Percentiles rank a stretch among this genome's conserved stretches.
These are phyloP conservation scores for Oreonectes daqikongensis DNA, from an alignment of 2,797 vertebrate species.

Conservation along the genomic window DNA sequence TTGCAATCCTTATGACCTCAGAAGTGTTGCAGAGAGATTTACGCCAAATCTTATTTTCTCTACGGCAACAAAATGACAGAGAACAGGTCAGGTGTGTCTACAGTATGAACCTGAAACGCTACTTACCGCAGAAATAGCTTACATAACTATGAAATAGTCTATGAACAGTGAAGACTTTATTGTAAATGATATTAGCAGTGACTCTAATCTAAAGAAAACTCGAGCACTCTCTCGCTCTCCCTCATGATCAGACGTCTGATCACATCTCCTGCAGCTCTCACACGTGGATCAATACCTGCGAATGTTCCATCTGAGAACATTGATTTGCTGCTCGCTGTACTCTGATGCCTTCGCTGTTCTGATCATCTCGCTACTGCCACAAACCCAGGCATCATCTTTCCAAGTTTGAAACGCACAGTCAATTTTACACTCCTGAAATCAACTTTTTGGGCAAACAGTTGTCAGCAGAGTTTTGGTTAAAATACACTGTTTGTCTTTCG, in stretches of 20 bases:
- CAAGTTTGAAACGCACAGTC: constrained; percentile 12
- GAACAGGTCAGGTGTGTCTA: neutral
- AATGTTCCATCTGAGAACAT: constrained; percentile 44
- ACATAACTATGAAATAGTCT: neutral
- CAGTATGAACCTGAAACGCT: neutral
- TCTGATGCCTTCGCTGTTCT: constrained; percentile 4
- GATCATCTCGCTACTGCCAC: constrained; percentile 13
- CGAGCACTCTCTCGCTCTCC: neutral
- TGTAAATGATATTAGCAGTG: neutral
- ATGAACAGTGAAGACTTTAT: constrained; percentile 19
- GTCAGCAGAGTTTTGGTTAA: neutral
- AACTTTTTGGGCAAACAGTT: neutral
- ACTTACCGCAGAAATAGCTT: constrained; percentile 9
- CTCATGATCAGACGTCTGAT: constrained; percentile 22
- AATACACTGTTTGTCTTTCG: neutral
- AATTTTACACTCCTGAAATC: neutral
- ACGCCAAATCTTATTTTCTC: constrained; percentile 1
- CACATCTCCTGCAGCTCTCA: constrained; percentile 28
- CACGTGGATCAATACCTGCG: constrained; percentile 44
- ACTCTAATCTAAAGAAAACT: neutral
- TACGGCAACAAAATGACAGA: constrained; percentile 10
- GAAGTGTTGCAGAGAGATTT: neutral
- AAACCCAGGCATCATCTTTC: neutral
- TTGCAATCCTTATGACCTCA: constrained; percentile 9
- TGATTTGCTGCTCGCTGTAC: constrained; percentile 34